Base-by-base conservation (phyloP, 1,140 invertebrate species). In the Anastatus disparis region DNA sequence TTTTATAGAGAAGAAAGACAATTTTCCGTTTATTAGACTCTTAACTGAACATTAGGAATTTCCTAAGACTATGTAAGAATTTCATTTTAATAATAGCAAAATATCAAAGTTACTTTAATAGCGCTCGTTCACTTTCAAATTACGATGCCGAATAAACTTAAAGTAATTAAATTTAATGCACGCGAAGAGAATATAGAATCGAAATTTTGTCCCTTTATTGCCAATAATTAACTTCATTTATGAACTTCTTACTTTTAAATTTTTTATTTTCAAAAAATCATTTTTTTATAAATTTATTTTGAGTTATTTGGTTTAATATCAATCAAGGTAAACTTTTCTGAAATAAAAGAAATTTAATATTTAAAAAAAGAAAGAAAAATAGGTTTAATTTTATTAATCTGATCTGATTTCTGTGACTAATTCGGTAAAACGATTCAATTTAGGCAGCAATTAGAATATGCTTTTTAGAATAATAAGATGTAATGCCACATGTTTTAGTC, bases 131-230 rank as follows among this genome's bases (percentile, higher is more conserved):
- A 38, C 69, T 58, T 58, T 65, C 61, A 64, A 71, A 71, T 71
- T 71, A 64, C 69, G 69, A 65, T 71, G 61, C 42, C 29, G 53
- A 56, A 65, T 71, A 71, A 71, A 65, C 40, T 71, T 65, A 58
- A 71, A 71, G 61, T 64, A 71, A 71, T 71, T 71, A 71, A 71
- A 64, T 63, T 71, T 71, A 64, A 64, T 31, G 61, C 52, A 40
- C 53, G 53, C 26, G 44, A n/a, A 52, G 50, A 63, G 68, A 44
- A 62, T 69, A 59, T 69, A 69, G 48, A 62, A 63, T 70, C 59
- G 46, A 62, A 70, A 63, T 70, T 69, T 63, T 59, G 22, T 63
- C 40, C 59, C 42, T 70, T 63, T 46, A 70, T 61, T 64, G 69
- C 52, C 69, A 64, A 71, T 71, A 56, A 64, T 71, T 59, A 65